Percentiles rank a stretch among this genome's conserved stretches.
phyloP scores from a whole-genome alignment of 1,140 invertebrate species.

The Streblospio benedicti region DNA sequence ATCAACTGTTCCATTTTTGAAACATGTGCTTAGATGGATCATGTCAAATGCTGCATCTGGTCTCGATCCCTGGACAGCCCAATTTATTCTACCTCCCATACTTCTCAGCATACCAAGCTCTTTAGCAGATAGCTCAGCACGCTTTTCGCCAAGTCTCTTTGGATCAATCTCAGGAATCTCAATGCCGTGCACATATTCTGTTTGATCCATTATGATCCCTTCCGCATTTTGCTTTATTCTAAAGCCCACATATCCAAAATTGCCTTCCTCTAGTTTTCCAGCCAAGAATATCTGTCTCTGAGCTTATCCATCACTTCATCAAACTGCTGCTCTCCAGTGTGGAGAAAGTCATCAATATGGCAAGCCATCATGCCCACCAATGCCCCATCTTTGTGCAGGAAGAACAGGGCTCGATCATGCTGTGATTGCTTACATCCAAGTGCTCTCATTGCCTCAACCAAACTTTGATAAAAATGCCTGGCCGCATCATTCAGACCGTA shows the following conservation, averaged over 20 bases:
- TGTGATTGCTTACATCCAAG: background rate
- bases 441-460: background rate
- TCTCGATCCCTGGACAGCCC: slow-evolving; percentile 18
- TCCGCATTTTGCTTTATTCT: slow-evolving; percentile 1
- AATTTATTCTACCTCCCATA: slow-evolving; percentile 17
- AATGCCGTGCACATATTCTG: slow-evolving; percentile 15
- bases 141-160: too few species aligned
- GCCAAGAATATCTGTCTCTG: slow-evolving; percentile 17
- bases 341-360: slow-evolving; percentile 8
- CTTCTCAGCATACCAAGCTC: slow-evolving; percentile 13
- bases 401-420: background rate
- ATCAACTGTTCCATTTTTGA: slow-evolving; percentile 4
- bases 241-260: slow-evolving; percentile 11
- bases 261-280: slow-evolving; percentile 17
- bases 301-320: slow-evolving; percentile 15
- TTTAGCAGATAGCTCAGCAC: slow-evolving; percentile 6
- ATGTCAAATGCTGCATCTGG: slow-evolving; percentile 21
- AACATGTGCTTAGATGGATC: slow-evolving; percentile 14
- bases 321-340: background rate
- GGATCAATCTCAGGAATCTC: too few species aligned
- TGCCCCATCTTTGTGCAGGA: background rate
- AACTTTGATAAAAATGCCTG: background rate
- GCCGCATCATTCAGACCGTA: background rate
- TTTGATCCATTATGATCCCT: slow-evolving; percentile 17
- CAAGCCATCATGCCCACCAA: background rate